Evolutionary conservation across 2,113 vertebrate genomes (phyloP), one percentile per base, ranked within the genome.

Genomic region (Dipodomys merriami): DNA sequence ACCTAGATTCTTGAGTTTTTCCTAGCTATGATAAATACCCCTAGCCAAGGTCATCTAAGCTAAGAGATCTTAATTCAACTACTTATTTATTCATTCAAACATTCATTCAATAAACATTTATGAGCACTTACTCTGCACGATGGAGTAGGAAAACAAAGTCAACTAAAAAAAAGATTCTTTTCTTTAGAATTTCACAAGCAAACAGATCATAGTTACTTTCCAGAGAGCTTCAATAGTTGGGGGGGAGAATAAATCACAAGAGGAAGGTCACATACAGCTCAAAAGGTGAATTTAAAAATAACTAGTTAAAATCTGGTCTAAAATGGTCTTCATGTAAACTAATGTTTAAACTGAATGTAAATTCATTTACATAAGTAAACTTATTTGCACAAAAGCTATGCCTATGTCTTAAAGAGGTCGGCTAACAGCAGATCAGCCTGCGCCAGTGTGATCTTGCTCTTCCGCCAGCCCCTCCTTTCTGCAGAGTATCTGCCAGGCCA

Each of bases 61-160:
- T 84, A 96, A 96, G 90, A 96, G 94, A 97, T 90, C 79, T 94
- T 96, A 96, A 95, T 94, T 95, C 93, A 94, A 83, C 93, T 96
- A 84, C 78, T 94, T 95, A 95, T 67, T 92, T 96, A 95, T 94
- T 94, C 96, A 96, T 93, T 94, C 94, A 95, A 96, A 96, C 90
- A 96, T 85, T 84, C 92, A 90, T 88, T 97, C 93, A 95, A 95
- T 95, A 96, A 96, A 96, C 95, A 97, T 96, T 94, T 95, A 96
- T 97, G 96, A 96, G 94, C 87, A 91, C 82, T 96, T 93, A 83
- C 23, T 82, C 88, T 91, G 65, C 85, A 88, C 91, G 88, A 67
- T 49, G 62, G 83, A 88, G 88, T 91, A 94, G 72, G 62, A 96
- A 96, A 96, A 84, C 90, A 90, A 90, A 84, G 74, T 69, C 82